Percentiles rank a stretch among this genome's conserved stretches.
Evolutionary conservation across 2,888 invertebrate genomes (phyloP).

Genomic region (Caradrina clavipalpis): DNA sequence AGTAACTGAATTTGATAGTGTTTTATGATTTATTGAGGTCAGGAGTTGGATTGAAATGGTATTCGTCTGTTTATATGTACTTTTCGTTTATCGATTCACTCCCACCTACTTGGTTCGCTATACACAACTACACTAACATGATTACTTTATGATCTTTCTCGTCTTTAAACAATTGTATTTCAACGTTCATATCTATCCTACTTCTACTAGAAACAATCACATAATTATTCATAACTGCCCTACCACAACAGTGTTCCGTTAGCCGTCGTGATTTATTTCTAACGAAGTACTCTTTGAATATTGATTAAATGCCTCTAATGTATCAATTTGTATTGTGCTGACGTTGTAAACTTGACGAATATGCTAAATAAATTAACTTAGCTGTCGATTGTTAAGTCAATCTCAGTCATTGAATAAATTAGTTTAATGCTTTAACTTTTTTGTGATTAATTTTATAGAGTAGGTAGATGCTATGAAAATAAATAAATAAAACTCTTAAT

Average conservation of each 20-base stretch:
- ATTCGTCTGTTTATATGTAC: slow-evolving; percentile 7
- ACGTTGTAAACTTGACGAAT: slow-evolving; percentile 17
- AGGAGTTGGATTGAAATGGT: slow-evolving; percentile 22
- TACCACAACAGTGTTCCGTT: slow-evolving; percentile 76
- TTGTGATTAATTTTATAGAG: slow-evolving; percentile 16
- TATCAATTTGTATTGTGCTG: slow-evolving; percentile 51
- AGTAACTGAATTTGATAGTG: slow-evolving; percentile 30
- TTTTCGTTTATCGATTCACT: slow-evolving; percentile 6
- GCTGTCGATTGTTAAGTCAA: neutral
- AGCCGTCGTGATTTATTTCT: slow-evolving; percentile 55
- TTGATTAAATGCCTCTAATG: slow-evolving; percentile 57
- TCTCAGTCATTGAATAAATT: slow-evolving; percentile 1
- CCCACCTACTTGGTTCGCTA: neutral
- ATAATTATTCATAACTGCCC: slow-evolving; percentile 77
- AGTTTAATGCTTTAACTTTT: slow-evolving; percentile 11
- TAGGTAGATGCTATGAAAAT: slow-evolving; percentile 21
- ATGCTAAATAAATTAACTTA: slow-evolving; percentile 21
- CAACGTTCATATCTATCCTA: slow-evolving; percentile 41
- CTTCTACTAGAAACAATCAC: slow-evolving; percentile 60
- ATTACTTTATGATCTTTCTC: slow-evolving; percentile 3
- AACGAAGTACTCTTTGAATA: slow-evolving; percentile 54
- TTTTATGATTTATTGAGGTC: slow-evolving; percentile 47
- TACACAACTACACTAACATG: neutral
- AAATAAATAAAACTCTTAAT: slow-evolving; percentile 46
- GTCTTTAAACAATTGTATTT: slow-evolving; percentile 1